Percentiles rank a stretch among this genome's conserved stretches.
These are phyloP conservation scores for Tortrix viridana DNA, from an alignment of 2,888 invertebrate genomes.

Conservation along the genomic window DNA sequence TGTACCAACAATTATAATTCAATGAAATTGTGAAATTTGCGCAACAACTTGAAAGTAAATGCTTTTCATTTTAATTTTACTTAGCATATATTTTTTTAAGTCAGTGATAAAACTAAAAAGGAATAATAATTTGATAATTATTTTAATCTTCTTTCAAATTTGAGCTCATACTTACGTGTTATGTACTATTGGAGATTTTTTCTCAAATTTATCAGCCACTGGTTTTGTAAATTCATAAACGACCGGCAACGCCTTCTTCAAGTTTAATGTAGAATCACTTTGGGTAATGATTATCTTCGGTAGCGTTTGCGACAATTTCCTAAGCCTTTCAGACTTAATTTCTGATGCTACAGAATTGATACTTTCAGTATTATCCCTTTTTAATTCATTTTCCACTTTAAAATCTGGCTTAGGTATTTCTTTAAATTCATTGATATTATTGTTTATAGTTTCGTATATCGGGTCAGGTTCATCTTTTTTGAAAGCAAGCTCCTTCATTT, in stretches of 20 bases:
- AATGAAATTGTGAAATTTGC: no score
- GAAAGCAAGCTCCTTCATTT: conserved; percentile 9
- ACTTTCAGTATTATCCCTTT: conserved; percentile 52
- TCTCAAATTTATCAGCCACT: conserved; percentile 30
- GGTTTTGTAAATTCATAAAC: conserved; percentile 36
- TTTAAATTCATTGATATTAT: conserved; percentile 41
- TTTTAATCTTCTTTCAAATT: background rate
- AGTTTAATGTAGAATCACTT: conserved; percentile 64
- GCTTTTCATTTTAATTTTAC: no score
- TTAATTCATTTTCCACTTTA: conserved; percentile 64
- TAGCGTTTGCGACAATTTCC: conserved; percentile 67
- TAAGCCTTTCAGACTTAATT: conserved; percentile 62
- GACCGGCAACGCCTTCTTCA: conserved; percentile 41
- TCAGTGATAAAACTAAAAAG: no score
- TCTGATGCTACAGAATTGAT: conserved; percentile 55
- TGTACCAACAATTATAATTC: no score
- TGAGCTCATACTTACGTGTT: conserved; percentile 33
- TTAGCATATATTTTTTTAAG: no score
- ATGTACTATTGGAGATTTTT: conserved; percentile 37
- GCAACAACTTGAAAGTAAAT: no score
- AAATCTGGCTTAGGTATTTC: conserved; percentile 49
- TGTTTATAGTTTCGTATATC: conserved; percentile 57
- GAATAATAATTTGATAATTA: no score
- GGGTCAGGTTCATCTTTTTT: conserved; percentile 53
- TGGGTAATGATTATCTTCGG: conserved; percentile 76